Percentiles rank a stretch among this genome's conserved stretches.
Conservation (phyloP, 1,140 invertebrate genomes). For the Orius laevigatus region DNA sequence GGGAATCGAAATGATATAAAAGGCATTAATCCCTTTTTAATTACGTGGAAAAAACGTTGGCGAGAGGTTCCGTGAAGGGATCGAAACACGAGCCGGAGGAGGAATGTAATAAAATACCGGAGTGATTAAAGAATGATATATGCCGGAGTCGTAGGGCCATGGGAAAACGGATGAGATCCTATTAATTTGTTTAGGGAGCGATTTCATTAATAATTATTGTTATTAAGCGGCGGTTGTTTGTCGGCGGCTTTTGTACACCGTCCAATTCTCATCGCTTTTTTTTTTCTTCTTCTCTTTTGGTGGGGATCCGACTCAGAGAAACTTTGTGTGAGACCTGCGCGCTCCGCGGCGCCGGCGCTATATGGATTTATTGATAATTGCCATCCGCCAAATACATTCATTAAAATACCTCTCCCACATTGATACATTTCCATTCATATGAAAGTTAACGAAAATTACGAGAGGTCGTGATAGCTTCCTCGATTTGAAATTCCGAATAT, state of each 20-base stretch:
- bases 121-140: conserved; percentile 11
- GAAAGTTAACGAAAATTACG: too few relatives aligned
- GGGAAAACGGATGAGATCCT: conserved; percentile 10
- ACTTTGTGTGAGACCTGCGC: too few relatives aligned
- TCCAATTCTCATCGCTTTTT: too few relatives aligned
- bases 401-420: conserved; percentile 9
- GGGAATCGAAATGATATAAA: too few relatives aligned
- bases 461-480: too few relatives aligned
- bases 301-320: too few relatives aligned
- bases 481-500: too few relatives aligned
- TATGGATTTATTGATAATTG: conserved; percentile 8
- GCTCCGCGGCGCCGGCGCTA: conserved; percentile 7
- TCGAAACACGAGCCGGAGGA: not conserved
- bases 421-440: not conserved
- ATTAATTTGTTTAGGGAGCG: conserved; percentile 11
- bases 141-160: conserved; percentile 5
- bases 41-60: not conserved
- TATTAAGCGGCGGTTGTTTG: conserved; percentile 5
- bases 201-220: conserved; percentile 12
- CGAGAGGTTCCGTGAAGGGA: conserved; percentile 5
- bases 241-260: conserved; percentile 1
- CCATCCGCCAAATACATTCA: conserved; percentile 10
- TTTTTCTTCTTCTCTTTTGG: too few relatives aligned
- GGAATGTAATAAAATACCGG: conserved; percentile 9
- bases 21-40: too few relatives aligned